Evolutionary conservation across 2,888 invertebrate species (phyloP).

Genomic region (Scaptomyza cyrtandrae): DNA sequence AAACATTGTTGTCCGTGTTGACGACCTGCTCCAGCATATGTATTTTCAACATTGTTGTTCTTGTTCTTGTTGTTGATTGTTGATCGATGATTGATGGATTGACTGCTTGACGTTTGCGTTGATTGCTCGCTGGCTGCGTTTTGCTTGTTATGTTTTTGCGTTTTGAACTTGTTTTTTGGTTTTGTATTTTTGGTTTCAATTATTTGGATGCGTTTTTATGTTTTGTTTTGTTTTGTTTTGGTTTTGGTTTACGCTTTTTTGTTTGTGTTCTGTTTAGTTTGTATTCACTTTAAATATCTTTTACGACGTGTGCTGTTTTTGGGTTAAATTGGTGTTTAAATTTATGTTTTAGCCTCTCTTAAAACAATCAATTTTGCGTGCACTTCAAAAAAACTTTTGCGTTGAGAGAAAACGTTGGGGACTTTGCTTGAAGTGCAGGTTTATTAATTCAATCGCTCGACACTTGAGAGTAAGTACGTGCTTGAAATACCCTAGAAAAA

Average conservation of each 20-base stretch:
- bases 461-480: conserved; percentile 41
- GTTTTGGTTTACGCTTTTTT: conserved; percentile 45
- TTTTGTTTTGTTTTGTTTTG: conserved; percentile 30
- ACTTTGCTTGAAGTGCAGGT: conserved; percentile 1
- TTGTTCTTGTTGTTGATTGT: conserved; percentile 12
- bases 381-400: conserved; percentile 12
- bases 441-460: conserved; percentile 52
- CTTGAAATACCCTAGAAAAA: neutral
- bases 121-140: conserved; percentile 16
- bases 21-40: conserved; percentile 91
- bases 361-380: conserved; percentile 32
- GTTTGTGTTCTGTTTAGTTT: conserved; percentile 6
- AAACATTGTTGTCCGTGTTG: conserved; percentile 86
- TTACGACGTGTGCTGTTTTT: conserved; percentile 15
- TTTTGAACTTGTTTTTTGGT: conserved; percentile 43
- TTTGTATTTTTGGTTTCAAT: conserved; percentile 70
- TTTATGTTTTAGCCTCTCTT: neutral
- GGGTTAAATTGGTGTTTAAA: neutral
- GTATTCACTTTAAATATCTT: conserved; percentile 45
- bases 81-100: conserved; percentile 24
- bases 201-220: conserved; percentile 56
- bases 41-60: conserved; percentile 88
- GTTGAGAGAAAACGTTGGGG: neutral
- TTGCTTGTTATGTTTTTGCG: conserved; percentile 21
- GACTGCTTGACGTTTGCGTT: conserved; percentile 38